A percentile compares a stretch with the other conserved stretches of the same genome.
Evolutionary conservation across 2,888 invertebrate species (phyloP).

Genomic region (Venustoraphidia nigricollis): DNA sequence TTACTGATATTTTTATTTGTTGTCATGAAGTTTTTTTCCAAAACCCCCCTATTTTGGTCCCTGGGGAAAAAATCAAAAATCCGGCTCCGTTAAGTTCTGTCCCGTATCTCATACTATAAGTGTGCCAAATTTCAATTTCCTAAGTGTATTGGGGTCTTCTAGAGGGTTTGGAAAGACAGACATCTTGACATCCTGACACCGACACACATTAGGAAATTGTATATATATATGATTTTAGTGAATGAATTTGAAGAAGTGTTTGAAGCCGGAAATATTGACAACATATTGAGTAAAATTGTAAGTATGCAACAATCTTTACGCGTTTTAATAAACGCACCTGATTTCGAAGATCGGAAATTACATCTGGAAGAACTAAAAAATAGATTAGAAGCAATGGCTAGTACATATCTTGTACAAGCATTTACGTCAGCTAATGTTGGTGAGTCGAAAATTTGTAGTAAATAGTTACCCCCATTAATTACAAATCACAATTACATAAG

Average conservation of each 20-base stretch:
- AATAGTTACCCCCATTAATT: slow-evolving; percentile 3
- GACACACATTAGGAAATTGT: no score
- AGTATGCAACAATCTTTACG: slow-evolving; percentile 62
- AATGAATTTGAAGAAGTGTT: slow-evolving; percentile 71
- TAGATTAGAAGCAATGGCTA: slow-evolving; percentile 77
- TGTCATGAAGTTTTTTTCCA: no score
- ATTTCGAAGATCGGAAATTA: slow-evolving; percentile 54
- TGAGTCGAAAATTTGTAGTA: slow-evolving; percentile 18
- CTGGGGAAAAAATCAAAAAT: no score
- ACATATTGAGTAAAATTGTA: slow-evolving; percentile 43
- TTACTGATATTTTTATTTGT: no score
- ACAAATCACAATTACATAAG: not conserved
- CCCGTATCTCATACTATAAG: no score
- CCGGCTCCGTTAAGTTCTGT: no score
- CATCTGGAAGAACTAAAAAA: slow-evolving; percentile 86
- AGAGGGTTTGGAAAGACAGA: no score
- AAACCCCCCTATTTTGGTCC: no score
- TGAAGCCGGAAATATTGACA: slow-evolving; percentile 40
- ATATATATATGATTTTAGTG: slow-evolving; percentile 39
- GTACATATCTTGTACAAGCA: slow-evolving; percentile 73
- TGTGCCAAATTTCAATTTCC: no score
- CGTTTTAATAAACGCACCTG: slow-evolving; percentile 45
- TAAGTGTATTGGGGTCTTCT: no score
- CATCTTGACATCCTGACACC: no score
- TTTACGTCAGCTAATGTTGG: slow-evolving; percentile 59